phyloP scores from a whole-genome alignment of 2,888 invertebrate species.

The Calliopum simillimum region DNA sequence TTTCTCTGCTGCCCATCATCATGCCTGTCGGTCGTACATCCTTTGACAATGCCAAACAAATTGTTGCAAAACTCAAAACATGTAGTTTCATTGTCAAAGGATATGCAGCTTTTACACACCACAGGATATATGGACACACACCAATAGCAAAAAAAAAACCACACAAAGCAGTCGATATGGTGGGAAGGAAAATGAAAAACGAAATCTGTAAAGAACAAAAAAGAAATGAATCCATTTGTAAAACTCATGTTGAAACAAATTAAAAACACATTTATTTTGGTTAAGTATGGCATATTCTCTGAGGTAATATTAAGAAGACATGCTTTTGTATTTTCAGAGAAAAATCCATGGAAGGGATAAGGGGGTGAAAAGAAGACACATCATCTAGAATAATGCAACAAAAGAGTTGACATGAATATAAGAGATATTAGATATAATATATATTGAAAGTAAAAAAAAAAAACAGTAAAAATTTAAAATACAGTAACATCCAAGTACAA shows the following conservation, averaged over 20 bases:
- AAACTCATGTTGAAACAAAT: conserved; percentile 61
- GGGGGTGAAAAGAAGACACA: neutral
- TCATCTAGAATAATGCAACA: too few relatives aligned
- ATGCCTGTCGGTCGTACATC: neutral
- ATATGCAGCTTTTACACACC: neutral
- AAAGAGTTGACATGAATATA: too few relatives aligned
- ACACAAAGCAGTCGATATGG: too few relatives aligned
- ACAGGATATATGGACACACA: neutral
- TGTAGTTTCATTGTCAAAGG: too few relatives aligned
- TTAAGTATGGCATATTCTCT: conserved; percentile 60
- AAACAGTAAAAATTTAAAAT: too few relatives aligned
- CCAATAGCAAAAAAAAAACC: too few relatives aligned
- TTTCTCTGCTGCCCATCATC: neutral
- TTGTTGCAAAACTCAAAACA: neutral
- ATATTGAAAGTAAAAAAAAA: too few relatives aligned
- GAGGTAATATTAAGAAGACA: conserved; percentile 51
- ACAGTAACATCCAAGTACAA: too few relatives aligned
- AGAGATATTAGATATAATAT: too few relatives aligned
- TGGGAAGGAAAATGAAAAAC: too few relatives aligned
- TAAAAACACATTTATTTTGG: conserved; percentile 67
- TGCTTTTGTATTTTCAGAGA: neutral
- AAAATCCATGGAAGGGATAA: neutral
- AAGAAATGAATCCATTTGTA: conserved; percentile 55
- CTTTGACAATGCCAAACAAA: conserved; percentile 15
- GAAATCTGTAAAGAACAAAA: conserved; percentile 13